Evolutionary conservation across 2,113 vertebrate species (phyloP), one percentile per base, ranked within the genome.

Genomic region (Phrynocephalus versicolor): DNA sequence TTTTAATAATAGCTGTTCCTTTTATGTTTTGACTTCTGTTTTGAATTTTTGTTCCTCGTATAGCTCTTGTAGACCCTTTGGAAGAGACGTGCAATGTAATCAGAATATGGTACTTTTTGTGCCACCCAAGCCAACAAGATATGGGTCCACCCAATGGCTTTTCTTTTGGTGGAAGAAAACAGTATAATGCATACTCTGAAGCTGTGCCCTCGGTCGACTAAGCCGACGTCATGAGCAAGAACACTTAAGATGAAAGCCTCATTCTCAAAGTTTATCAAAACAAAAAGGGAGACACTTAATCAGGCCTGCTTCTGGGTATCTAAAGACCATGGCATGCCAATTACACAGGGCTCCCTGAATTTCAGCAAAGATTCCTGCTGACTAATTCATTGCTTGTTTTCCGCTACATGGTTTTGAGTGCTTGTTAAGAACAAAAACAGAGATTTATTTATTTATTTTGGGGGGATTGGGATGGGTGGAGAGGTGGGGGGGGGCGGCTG

Each of bases 301-400:
- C 97, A 97, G 96, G 95, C 95, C 96, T 95, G 94, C 96, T 96
- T 93, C 95, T 94, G 92, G 96, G 96, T 95, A 95, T 95, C 94
- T 94, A 96, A 72, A 86, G 95, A 97, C 96, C 96, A 97, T 96
- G 97, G 96, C 96, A 96, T 97, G 96, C 97, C 98, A 98, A 99
- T 98, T 98, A 98, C 97, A 97, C 95, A 96, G 97, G 97, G 96
- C 98, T 98, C 96, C 94, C 97, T 7, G 62, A 45, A 81, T 96
- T 96, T 96, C 97, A 96, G 93, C 94, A 95, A 95, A 96, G 96
- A 95, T 97, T 98, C 97, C 98, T 97, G 97, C 97, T 98, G 97
- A 97, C 97, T 97, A 96, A 97, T 98, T 98, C 96, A 97, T 94
- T 96, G 97, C 96, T 98, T 97, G 98, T 97, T 98, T 98, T 97